A percentile compares a stretch with the other conserved stretches of the same genome.
phyloP scores from a whole-genome alignment of 1,140 invertebrate genomes.

The Scylla paramamosain region DNA sequence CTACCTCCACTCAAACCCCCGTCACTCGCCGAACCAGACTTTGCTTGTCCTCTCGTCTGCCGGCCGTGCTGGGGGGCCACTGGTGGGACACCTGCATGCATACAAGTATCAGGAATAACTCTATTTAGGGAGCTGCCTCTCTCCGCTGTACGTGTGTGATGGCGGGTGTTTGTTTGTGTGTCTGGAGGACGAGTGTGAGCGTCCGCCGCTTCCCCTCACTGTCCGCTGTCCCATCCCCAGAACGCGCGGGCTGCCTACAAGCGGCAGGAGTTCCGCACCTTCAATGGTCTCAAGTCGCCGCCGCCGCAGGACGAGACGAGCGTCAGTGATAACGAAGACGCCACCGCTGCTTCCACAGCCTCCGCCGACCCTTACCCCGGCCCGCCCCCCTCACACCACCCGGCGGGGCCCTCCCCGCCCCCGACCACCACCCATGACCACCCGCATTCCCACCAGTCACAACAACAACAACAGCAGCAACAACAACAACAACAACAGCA shows the following conservation, averaged over 20 bases:
- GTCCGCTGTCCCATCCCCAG: constrained; percentile 66
- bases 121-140: too few relatives aligned
- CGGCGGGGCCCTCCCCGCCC: constrained; percentile 42
- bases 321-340: constrained; percentile 78
- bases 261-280: constrained; percentile 81
- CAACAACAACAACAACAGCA: constrained; percentile 71
- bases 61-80: too few relatives aligned
- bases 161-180: too few relatives aligned
- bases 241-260: constrained; percentile 97
- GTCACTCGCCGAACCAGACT: constrained; percentile 13
- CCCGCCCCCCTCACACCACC: not conserved
- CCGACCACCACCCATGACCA: constrained; percentile 65
- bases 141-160: too few relatives aligned
- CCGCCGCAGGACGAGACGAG: constrained; percentile 77
- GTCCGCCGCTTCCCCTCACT: not conserved
- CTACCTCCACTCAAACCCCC: not conserved
- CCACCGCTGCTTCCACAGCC: not conserved
- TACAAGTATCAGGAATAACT: too few relatives aligned
- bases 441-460: constrained; percentile 54
- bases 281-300: constrained; percentile 76
- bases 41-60: not conserved
- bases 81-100: too few relatives aligned
- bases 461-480: constrained; percentile 69
- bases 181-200: too few relatives aligned
- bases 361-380: constrained; percentile 43